Evolutionary conservation across 2,888 invertebrate species (phyloP).

Genomic region (Tuta absoluta): DNA sequence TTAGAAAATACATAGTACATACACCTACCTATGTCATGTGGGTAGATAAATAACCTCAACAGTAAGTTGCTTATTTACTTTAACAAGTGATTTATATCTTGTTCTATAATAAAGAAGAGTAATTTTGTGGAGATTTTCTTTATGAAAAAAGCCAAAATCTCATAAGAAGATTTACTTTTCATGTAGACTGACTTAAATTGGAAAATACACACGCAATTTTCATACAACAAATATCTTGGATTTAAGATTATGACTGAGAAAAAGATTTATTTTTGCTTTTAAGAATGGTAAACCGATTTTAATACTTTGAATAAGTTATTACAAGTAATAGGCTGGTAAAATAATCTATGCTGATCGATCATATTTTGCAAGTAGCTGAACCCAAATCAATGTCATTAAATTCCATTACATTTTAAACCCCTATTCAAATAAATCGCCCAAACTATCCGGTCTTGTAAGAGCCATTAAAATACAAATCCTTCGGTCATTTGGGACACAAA

Average conservation of each 20-base stretch:
- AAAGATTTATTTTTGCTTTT: too few species aligned
- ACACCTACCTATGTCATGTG: too few species aligned
- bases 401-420: slow-evolving; percentile 18
- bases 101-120: neutral
- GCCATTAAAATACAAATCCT: slow-evolving; percentile 43
- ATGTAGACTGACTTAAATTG: neutral
- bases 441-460: slow-evolving; percentile 36
- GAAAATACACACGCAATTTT: neutral
- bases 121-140: neutral
- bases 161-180: slow-evolving; percentile 1
- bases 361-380: neutral
- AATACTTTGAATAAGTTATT: neutral
- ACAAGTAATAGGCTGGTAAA: neutral
- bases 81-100: neutral
- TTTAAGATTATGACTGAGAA: neutral
- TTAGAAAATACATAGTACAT: too few species aligned
- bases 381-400: slow-evolving; percentile 1
- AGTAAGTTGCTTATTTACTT: too few species aligned
- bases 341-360: neutral
- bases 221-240: neutral
- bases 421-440: slow-evolving; percentile 33
- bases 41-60: too few species aligned
- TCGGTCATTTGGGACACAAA: slow-evolving; percentile 38
- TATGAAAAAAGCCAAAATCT: neutral
- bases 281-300: too few species aligned